Base-by-base conservation (phyloP, 2,113 vertebrate species). In the Caretta caretta region DNA sequence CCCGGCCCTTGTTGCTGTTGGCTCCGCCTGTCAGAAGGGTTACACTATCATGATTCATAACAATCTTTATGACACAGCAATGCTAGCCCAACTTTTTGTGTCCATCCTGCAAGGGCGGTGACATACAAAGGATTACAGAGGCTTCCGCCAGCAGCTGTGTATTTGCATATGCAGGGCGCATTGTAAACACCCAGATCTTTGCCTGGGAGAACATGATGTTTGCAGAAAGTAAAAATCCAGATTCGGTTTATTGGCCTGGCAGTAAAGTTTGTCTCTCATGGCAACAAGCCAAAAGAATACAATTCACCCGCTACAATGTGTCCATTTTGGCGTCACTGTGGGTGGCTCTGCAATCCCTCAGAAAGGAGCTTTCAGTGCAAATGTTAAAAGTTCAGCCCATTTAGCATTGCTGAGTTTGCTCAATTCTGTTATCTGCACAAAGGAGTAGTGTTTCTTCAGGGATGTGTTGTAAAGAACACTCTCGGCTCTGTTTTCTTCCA, bases 361-460 rank as follows among this genome's bases (percentile, higher is more conserved):
- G 90, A 62, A 93, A 94, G 88, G 81, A 88, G 86, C 89, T 94
- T 86, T 86, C 94, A 84, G 82, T 35, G 57, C 75, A 87, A 88
- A 87, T 46, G 54, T 65, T 89, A 48, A 3, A 48, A 87, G 56
- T 87, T 72, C 80, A 46, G 20, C 86, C 87, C 82, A 81, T 53
- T 13, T 53, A 53, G 91, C 89, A 56, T 27, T 3, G 0, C 76
- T 22, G 90, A 84, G 86, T 94, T 92, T 19, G 85, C 69, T 46
- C 82, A 79, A 4, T 29, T 31, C 83, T 54, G 86, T 1, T 4
- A 4, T 0, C 5, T 93, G 83, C 92, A 97, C 94, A 97, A 97
- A 96, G 86, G 89, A 84, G 80, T 84, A 94, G 83, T 96, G 97
- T 97, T 91, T 62, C 35, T 57, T 46, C 2, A 0, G 62, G 80